Evolutionary conservation across 2,797 vertebrate species (phyloP).

Genomic region (Myotis findleyi): DNA sequence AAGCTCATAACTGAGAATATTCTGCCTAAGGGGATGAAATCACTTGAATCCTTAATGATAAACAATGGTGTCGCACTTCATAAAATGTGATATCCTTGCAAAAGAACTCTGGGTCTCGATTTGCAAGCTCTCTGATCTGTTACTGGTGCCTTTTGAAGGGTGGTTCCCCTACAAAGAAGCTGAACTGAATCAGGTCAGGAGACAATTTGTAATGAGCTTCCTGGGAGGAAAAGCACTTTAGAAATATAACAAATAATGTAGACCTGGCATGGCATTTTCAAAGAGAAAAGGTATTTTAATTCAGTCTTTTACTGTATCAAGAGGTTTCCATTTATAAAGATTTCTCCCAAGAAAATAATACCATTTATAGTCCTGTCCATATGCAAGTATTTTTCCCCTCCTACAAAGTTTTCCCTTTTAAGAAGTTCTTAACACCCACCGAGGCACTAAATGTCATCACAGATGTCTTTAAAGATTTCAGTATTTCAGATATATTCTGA

Average conservation of each 20-base stretch:
- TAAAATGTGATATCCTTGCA: slow-evolving; percentile 39
- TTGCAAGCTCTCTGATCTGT: slow-evolving; percentile 59
- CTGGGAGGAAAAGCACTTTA: slow-evolving; percentile 81
- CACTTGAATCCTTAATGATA: slow-evolving; percentile 72
- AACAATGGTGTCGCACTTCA: slow-evolving; percentile 66
- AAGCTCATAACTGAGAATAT: slow-evolving; percentile 62
- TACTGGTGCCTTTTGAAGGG: slow-evolving; percentile 56
- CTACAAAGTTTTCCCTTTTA: slow-evolving; percentile 69
- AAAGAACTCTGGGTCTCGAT: slow-evolving; percentile 30
- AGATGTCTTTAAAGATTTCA: slow-evolving; percentile 63
- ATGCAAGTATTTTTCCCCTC: slow-evolving; percentile 69
- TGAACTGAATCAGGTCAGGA: slow-evolving; percentile 66
- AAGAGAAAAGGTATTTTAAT: slow-evolving; percentile 73
- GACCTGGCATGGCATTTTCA: slow-evolving; percentile 71
- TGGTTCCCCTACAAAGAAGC: slow-evolving; percentile 49
- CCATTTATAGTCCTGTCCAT: slow-evolving; percentile 65
- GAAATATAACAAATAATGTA: slow-evolving; percentile 74
- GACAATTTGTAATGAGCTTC: slow-evolving; percentile 78
- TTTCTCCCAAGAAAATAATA: slow-evolving; percentile 70
- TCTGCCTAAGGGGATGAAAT: slow-evolving; percentile 60
- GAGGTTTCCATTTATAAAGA: slow-evolving; percentile 74
- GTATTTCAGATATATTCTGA: slow-evolving; percentile 36
- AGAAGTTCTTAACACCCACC: slow-evolving; percentile 61
- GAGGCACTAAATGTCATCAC: slow-evolving; percentile 62
- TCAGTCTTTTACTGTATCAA: slow-evolving; percentile 67